These are phyloP conservation scores for Hippocampus kuda DNA, from an alignment of 2,797 vertebrate genomes.

Conservation along the genomic window DNA sequence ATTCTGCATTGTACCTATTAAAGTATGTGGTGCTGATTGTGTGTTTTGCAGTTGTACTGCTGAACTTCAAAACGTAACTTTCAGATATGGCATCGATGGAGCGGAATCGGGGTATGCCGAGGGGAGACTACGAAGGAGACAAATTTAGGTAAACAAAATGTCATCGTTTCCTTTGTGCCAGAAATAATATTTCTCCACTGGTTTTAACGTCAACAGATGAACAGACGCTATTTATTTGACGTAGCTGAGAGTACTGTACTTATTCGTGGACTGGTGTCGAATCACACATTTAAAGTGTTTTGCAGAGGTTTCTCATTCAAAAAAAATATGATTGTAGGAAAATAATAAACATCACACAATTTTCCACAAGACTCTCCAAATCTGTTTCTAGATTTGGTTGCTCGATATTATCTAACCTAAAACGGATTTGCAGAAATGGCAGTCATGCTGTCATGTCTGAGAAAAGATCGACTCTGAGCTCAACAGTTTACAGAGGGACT, in stretches of 20 bases:
- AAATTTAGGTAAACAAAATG: conserved; percentile 55
- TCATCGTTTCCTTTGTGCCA: not conserved
- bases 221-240: not conserved
- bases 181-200: not conserved
- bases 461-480: not conserved
- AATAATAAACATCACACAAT: not conserved
- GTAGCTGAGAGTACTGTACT: not conserved
- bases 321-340: not conserved
- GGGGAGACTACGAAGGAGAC: conserved; percentile 5
- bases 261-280: not conserved
- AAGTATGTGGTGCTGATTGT: not conserved
- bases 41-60: not conserved
- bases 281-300: not conserved
- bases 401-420: conserved; percentile 28
- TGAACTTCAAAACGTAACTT: not conserved
- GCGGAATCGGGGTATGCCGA: conserved; percentile 39
- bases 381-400: conserved; percentile 41
- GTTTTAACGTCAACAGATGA: not conserved
- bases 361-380: not conserved
- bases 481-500: conserved; percentile 7
- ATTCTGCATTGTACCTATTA: not conserved
- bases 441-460: conserved; percentile 2
- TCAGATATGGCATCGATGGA: conserved; percentile 45
- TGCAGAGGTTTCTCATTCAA: not conserved
- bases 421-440: conserved; percentile 32